Evolutionary conservation across 92 coral and sea anemone genomes (phyloP).

Genomic region (Umimayanthus chanpuru): DNA sequence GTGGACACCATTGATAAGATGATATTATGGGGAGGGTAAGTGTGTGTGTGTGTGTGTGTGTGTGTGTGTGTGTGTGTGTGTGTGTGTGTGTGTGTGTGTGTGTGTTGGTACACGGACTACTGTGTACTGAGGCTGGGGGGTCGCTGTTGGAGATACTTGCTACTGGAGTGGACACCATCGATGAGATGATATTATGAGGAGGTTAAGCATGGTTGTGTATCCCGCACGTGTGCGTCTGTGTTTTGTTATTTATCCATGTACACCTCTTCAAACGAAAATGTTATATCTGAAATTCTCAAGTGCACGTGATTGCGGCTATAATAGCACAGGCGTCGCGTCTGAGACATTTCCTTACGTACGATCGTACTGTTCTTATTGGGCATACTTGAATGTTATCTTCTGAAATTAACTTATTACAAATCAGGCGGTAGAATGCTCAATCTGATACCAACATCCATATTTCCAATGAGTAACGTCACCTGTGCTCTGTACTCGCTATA

Average conservation of each 20-base stretch:
- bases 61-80: not conserved
- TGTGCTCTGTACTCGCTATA: slow-evolving; percentile 17
- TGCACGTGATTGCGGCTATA: not conserved
- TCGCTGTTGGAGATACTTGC: too few relatives aligned
- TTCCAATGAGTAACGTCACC: not conserved
- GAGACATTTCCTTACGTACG: not conserved
- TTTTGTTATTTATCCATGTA: too few relatives aligned
- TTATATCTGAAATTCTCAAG: too few relatives aligned
- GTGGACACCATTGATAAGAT: too few relatives aligned
- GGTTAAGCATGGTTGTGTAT: slow-evolving; percentile 54
- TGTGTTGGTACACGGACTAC: too few relatives aligned
- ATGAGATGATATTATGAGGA: slow-evolving; percentile 75
- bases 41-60: not conserved
- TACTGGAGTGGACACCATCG: slow-evolving; percentile 91
- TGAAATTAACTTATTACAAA: too few relatives aligned
- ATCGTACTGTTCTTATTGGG: not conserved
- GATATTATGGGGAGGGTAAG: too few relatives aligned
- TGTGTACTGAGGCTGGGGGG: too few relatives aligned
- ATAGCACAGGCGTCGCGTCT: not conserved
- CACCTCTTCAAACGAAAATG: not conserved
- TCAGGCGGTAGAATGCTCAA: not conserved
- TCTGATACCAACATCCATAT: not conserved
- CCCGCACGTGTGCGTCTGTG: not conserved
- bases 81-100: too few relatives aligned
- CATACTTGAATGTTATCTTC: not conserved